Conservation (phyloP, 2,888 invertebrate species). For the Ephialtes manifestator region DNA sequence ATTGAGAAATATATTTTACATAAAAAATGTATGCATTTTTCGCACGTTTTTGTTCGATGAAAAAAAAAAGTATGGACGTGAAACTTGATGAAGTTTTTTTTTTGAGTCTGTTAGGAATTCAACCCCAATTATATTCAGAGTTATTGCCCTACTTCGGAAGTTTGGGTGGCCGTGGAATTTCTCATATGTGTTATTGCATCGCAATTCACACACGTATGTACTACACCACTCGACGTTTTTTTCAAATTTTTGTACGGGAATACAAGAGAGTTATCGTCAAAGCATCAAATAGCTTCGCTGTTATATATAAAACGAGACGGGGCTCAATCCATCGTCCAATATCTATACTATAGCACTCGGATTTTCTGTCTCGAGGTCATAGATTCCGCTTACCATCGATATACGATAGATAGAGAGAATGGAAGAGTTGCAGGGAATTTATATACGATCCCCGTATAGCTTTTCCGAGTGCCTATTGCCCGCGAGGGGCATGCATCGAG, state of each 20-base stretch:
- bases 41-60: too few species aligned
- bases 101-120: too few species aligned
- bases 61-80: too few species aligned
- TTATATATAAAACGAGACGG: constrained; percentile 14
- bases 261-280: constrained; percentile 7
- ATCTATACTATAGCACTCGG: constrained; percentile 11
- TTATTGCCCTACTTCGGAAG: too few species aligned
- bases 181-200: background rate
- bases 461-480: constrained; percentile 41
- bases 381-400: constrained; percentile 54
- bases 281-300: background rate
- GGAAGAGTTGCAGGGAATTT: constrained; percentile 57
- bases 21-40: too few species aligned
- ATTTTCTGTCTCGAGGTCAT: constrained; percentile 37
- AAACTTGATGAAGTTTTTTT: too few species aligned
- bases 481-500: constrained; percentile 58
- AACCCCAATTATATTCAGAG: too few species aligned
- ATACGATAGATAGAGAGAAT: constrained; percentile 51
- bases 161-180: background rate
- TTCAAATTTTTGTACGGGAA: background rate
- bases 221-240: too few species aligned
- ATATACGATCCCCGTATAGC: constrained; percentile 40
- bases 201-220: background rate
- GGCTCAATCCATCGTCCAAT: constrained; percentile 30
- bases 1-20: too few species aligned